These are phyloP conservation scores for Andricus curvator DNA, from an alignment of 2,888 invertebrate species.

Conservation along the genomic window DNA sequence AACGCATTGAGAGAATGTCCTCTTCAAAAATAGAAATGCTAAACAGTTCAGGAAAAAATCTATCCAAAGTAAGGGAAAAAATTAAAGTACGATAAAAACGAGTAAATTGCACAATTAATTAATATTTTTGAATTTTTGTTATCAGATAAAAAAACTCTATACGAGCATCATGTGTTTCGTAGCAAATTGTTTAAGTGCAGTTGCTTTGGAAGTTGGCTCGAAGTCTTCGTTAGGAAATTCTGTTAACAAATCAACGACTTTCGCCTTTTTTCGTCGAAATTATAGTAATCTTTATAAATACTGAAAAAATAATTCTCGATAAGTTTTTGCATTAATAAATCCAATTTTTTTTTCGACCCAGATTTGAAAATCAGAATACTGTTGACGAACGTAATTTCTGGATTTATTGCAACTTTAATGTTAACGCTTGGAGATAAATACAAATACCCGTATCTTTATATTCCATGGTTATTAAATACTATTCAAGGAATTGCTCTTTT, in stretches of 20 bases:
- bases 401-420: slow-evolving; percentile 63
- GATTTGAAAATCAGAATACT: slow-evolving; percentile 65
- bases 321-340: background rate
- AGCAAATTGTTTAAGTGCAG: slow-evolving; percentile 65
- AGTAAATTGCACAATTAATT: background rate
- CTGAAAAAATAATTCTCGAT: background rate
- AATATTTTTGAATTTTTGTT: slow-evolving; percentile 27
- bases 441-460: slow-evolving; percentile 64
- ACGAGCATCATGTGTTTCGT: slow-evolving; percentile 62
- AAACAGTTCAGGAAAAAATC: background rate
- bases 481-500: slow-evolving; percentile 63
- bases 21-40: background rate
- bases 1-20: background rate
- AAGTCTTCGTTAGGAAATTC: slow-evolving; percentile 58
- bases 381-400: slow-evolving; percentile 59
- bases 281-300: slow-evolving; percentile 60
- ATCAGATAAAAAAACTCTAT: slow-evolving; percentile 61
- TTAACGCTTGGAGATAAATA: slow-evolving; percentile 61
- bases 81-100: background rate
- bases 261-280: slow-evolving; percentile 63
- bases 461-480: slow-evolving; percentile 68
- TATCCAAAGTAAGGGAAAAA: slow-evolving; percentile 4
- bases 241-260: slow-evolving; percentile 61
- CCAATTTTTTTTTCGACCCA: slow-evolving; percentile 45
- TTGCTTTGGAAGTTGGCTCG: slow-evolving; percentile 63